Evolutionary conservation across 2,888 invertebrate species (phyloP), one percentile per base, ranked within the genome.

Genomic region (Allophyes oxyacanthae): DNA sequence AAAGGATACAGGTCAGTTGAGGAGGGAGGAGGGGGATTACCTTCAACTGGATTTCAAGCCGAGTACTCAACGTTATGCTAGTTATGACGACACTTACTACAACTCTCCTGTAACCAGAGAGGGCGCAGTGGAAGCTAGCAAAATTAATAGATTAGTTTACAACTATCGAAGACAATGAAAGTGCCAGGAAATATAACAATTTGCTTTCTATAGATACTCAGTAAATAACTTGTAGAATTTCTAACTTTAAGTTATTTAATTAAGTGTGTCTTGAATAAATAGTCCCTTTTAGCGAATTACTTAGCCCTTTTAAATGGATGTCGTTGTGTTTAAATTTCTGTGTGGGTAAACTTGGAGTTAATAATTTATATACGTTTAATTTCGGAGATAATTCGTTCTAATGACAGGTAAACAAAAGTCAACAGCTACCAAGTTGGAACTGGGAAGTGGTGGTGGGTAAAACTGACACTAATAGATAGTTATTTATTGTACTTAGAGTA

Each of bases 111-210:
- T 48, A 32, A 70, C 72, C 3, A 84, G 85, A 73, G 86, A 86
- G 61, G 85, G 87, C 28, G 87, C 84, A 7, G 86, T 90, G 51
- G 87, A 94, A 77, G 78, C 91, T 36, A 94, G 94, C 74, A 91
- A 93, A 81, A 94, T 94, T 44, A 94, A 94, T 83, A 89, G 88
- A 79, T 82, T 94, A 72, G 94, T 94, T 63, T 94, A 94, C 77
- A 94, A 94, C 73, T 94, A 94, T 64, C 89, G 89, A 69, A 81
- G 91, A 58, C 91, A 92, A 53, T 92, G 64, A 85, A 49, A 37
- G 42, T 55, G 25, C 36, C 43, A 10, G n/a, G 15, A 49, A 41
- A 49, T 54, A 53, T 61, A 32, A 10, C 14, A 41, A 13, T 42
- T 67, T 72, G 82, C 81, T 84, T 83, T 84, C 81, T 83, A 73